These are phyloP conservation scores for Dendroctonus valens DNA, from an alignment of 1,140 invertebrate species.

Conservation along the genomic window DNA sequence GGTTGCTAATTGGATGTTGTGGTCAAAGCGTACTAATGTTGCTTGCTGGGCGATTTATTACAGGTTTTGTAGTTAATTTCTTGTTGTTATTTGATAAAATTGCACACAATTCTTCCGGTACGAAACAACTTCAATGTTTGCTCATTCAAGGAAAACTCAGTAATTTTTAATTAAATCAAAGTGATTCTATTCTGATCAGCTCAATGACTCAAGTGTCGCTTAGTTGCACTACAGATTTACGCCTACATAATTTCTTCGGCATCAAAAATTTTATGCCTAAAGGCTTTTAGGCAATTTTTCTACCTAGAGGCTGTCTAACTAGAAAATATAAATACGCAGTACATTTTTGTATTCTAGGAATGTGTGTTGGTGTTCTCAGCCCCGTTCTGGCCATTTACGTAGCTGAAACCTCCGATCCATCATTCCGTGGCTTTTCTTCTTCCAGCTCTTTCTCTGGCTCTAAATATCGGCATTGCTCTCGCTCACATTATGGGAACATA, in stretches of 20 bases:
- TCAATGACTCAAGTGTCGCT: too few relatives aligned
- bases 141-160: too few relatives aligned
- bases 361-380: slow-evolving; percentile 39
- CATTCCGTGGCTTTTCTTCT: slow-evolving; percentile 59
- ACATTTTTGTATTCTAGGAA: slow-evolving; percentile 56
- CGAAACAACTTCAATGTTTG: too few relatives aligned
- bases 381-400: slow-evolving; percentile 37
- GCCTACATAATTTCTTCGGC: too few relatives aligned
- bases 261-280: too few relatives aligned
- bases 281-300: too few relatives aligned
- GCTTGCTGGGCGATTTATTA: slow-evolving; percentile 64
- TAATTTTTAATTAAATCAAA: too few relatives aligned
- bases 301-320: too few relatives aligned
- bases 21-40: slow-evolving; percentile 54
- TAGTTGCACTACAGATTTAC: background rate
- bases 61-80: slow-evolving; percentile 52
- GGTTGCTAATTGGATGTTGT: slow-evolving; percentile 62
- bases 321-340: too few relatives aligned
- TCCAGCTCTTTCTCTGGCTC: slow-evolving; percentile 23
- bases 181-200: too few relatives aligned
- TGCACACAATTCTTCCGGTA: too few relatives aligned
- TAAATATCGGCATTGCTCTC: slow-evolving; percentile 55
- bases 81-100: too few relatives aligned
- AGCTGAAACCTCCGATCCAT: slow-evolving; percentile 58
- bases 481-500: slow-evolving; percentile 60